Percentiles rank a stretch among this genome's conserved stretches.
phyloP scores from a whole-genome alignment of 2,888 invertebrate species.

The Protonemura montana region DNA sequence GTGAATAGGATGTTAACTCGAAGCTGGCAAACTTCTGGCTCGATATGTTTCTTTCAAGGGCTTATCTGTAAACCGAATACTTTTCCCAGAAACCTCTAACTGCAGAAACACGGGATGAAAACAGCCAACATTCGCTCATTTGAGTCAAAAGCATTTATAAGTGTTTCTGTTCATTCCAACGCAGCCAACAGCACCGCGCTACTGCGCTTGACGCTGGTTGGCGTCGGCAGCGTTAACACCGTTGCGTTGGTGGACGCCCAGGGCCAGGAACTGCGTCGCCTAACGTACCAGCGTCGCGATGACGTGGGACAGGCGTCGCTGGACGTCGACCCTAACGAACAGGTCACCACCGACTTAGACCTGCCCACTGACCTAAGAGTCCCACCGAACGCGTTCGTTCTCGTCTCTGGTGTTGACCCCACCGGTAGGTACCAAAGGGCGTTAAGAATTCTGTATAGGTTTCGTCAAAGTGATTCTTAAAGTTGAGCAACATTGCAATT shows the following conservation, averaged over 20 bases:
- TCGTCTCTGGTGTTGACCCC: conserved; percentile 32
- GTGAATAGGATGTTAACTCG: no score
- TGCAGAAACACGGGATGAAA: no score
- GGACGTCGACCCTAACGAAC: conserved; percentile 10
- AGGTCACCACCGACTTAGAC: conserved; percentile 32
- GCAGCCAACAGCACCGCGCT: conserved; percentile 8
- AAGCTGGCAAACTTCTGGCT: no score
- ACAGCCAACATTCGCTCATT: no score
- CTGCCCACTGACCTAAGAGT: conserved; percentile 26
- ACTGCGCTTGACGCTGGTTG: conserved; percentile 17
- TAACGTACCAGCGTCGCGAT: conserved; percentile 35
- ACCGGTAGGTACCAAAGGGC: conserved; percentile 36
- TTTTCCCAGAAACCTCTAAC: no score
- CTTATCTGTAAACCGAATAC: no score
- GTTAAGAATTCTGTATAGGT: no score
- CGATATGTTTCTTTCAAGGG: no score
- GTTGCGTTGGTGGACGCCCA: conserved; percentile 40
- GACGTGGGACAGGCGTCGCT: conserved; percentile 16
- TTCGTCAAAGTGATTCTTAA: neutral
- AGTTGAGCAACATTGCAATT: neutral
- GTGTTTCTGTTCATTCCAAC: no score
- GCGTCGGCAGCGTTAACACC: conserved; percentile 16
- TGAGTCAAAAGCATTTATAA: no score
- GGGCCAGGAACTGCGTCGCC: conserved; percentile 41
- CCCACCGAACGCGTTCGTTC: conserved; percentile 30